A percentile compares a stretch with the other conserved stretches of the same genome.
Evolutionary conservation across 2,888 invertebrate genomes (phyloP).

Genomic region (Archips xylosteana): DNA sequence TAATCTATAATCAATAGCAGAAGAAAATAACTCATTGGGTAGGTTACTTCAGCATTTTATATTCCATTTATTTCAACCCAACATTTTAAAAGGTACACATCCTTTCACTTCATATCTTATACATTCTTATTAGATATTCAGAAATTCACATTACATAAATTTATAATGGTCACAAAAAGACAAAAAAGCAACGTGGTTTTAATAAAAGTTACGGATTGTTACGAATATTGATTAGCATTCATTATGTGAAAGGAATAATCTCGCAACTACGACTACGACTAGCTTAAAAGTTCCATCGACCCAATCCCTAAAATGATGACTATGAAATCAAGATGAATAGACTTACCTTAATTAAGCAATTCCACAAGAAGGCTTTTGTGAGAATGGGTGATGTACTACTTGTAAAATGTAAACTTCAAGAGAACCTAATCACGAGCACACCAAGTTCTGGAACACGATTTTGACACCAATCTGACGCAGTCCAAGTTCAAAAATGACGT

Average conservation of each 20-base stretch:
- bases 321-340: conserved; percentile 8
- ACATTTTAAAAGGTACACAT: too few species aligned
- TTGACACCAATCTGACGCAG: conserved; percentile 41
- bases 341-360: conserved; percentile 36
- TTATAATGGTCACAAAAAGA: neutral
- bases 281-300: conserved; percentile 5
- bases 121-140: neutral
- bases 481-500: conserved; percentile 43
- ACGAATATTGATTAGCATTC: conserved; percentile 32
- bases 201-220: conserved; percentile 6
- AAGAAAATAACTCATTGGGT: too few species aligned
- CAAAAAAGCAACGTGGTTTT: conserved; percentile 12
- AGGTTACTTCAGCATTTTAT: too few species aligned
- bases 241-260: conserved; percentile 12
- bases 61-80: too few species aligned
- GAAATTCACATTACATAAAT: neutral
- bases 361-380: conserved; percentile 31
- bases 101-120: neutral
- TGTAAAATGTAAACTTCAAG: conserved; percentile 52
- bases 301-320: conserved; percentile 5
- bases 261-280: neutral
- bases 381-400: conserved; percentile 34
- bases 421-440: conserved; percentile 53
- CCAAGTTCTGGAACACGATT: conserved; percentile 43
- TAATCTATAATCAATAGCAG: too few species aligned